Conservation (phyloP, 2,888 invertebrate genomes). For the Erannis defoliaria region DNA sequence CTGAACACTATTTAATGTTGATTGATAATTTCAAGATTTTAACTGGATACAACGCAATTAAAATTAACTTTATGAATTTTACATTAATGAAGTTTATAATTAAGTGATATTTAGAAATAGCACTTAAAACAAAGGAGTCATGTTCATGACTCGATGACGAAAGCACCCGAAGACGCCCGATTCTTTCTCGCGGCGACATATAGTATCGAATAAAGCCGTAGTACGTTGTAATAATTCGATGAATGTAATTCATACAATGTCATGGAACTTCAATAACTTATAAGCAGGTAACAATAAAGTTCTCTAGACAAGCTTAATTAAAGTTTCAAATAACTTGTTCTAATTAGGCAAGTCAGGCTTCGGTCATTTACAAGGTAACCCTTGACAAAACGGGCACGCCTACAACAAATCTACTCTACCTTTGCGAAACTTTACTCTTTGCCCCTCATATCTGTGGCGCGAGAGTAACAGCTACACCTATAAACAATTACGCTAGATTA, state of each 20-base stretch:
- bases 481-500: constrained; percentile 63
- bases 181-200: no score
- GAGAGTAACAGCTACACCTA: constrained; percentile 45
- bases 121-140: no score
- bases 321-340: constrained; percentile 14
- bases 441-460: constrained; percentile 32
- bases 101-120: no score
- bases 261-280: background rate
- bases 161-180: no score
- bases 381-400: constrained; percentile 14
- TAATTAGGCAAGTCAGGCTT: constrained; percentile 9
- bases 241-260: background rate
- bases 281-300: constrained; percentile 9
- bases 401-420: constrained; percentile 11
- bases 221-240: background rate
- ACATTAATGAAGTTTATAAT: no score
- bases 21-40: no score
- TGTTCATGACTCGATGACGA: no score
- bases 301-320: constrained; percentile 1
- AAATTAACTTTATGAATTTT: no score
- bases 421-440: constrained; percentile 34
- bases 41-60: no score
- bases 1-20: no score
- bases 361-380: constrained; percentile 13
- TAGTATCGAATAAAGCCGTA: no score